phyloP scores from a whole-genome alignment of 1,140 invertebrate species.

The Dermatophagoides farinae region DNA sequence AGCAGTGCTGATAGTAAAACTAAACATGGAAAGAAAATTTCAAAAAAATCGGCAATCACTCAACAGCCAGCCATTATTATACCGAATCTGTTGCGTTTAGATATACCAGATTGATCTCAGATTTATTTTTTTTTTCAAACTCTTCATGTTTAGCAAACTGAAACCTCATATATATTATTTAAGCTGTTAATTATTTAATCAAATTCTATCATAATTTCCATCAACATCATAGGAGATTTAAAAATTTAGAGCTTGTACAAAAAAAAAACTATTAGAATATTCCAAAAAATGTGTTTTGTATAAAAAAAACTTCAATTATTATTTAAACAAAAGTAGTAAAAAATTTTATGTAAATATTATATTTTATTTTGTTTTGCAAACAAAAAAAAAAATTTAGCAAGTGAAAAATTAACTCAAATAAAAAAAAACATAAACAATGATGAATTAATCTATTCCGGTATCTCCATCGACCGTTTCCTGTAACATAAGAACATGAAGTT shows the following conservation, averaged over 20 bases:
- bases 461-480: slow-evolving; percentile 81
- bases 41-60: background rate
- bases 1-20: background rate
- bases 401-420: too few relatives aligned
- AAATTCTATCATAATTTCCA: background rate
- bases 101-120: background rate
- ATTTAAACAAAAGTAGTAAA: too few relatives aligned
- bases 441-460: slow-evolving; percentile 39
- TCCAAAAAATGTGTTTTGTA: too few relatives aligned
- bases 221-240: background rate
- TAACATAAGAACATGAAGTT: slow-evolving; percentile 66
- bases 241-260: too few relatives aligned
- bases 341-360: too few relatives aligned
- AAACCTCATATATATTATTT: too few relatives aligned
- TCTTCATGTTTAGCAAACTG: background rate
- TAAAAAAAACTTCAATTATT: too few relatives aligned
- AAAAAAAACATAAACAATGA: too few relatives aligned
- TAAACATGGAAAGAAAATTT: background rate
- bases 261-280: too few relatives aligned
- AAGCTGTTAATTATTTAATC: too few relatives aligned
- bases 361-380: too few relatives aligned
- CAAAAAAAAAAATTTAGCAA: too few relatives aligned
- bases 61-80: background rate
- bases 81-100: background rate
- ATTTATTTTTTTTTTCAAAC: background rate